A percentile compares a stretch with the other conserved stretches of the same genome.
Evolutionary conservation across 1,140 invertebrate genomes (phyloP).

Genomic region (Zaprionus lachaisei): DNA sequence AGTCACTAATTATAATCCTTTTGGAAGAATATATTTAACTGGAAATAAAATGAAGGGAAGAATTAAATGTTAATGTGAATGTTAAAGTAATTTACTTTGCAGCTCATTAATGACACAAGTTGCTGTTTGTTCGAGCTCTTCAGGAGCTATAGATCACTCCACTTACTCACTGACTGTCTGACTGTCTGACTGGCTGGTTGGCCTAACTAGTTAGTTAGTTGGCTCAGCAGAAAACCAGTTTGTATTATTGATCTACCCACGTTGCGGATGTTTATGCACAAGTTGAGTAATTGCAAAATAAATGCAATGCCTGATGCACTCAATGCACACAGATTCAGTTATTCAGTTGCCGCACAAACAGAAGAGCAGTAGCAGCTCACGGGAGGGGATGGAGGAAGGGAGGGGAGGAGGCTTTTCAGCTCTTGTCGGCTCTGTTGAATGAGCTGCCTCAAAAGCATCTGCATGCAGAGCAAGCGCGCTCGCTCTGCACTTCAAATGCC

Average conservation of each 20-base stretch:
- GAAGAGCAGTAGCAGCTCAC: not conserved
- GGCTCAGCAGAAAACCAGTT: constrained; percentile 8
- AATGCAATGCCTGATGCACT: constrained; percentile 48
- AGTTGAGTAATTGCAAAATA: constrained; percentile 68
- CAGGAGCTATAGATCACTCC: not conserved
- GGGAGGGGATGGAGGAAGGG: not conserved
- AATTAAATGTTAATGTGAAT: too few relatives aligned
- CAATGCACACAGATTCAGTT: constrained; percentile 51
- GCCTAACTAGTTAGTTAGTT: not conserved
- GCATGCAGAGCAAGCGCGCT: constrained; percentile 45
- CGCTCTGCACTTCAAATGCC: constrained; percentile 63
- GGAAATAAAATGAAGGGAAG: not conserved
- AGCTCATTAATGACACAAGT: not conserved
- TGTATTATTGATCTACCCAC: constrained; percentile 39
- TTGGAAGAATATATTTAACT: not conserved
- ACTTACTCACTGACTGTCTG: not conserved
- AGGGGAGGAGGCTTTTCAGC: not conserved
- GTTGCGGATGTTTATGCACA: constrained; percentile 40
- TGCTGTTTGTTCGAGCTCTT: not conserved
- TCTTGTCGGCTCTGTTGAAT: constrained; percentile 30
- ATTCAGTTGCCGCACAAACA: constrained; percentile 16
- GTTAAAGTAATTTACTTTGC: not conserved
- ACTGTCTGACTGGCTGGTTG: not conserved
- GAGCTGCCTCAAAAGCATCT: constrained; percentile 41
- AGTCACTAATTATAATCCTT: not conserved